Evolutionary conservation across 2,888 invertebrate species (phyloP).

Genomic region (Leuctra nigra): DNA sequence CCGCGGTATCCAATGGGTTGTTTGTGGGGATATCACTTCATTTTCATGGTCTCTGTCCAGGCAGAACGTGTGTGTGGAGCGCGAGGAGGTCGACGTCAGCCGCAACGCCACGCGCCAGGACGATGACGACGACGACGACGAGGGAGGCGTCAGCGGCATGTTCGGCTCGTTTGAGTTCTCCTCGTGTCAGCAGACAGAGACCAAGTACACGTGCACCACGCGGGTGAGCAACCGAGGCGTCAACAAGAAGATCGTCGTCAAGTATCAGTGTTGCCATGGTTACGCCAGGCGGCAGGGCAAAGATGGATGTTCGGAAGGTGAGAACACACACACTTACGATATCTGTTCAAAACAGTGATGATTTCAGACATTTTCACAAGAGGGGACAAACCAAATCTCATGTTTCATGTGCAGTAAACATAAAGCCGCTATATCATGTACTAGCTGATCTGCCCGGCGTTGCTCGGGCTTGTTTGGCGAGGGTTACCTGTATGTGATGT

Average conservation of each 20-base stretch:
- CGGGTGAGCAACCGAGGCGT: constrained; percentile 51
- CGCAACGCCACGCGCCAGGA: constrained; percentile 39
- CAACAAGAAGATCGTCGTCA: constrained; percentile 53
- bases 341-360: too few species aligned
- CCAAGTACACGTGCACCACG: constrained; percentile 48
- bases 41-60: constrained; percentile 42
- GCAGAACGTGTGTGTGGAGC: constrained; percentile 56
- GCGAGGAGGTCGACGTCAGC: constrained; percentile 43
- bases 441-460: too few species aligned
- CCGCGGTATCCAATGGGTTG: too few species aligned
- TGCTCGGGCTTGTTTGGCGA: too few species aligned
- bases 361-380: too few species aligned
- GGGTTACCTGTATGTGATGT: too few species aligned
- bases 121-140: constrained; percentile 39
- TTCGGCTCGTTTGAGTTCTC: constrained; percentile 44
- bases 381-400: too few species aligned
- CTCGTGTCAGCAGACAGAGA: constrained; percentile 43
- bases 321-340: constrained; percentile 13
- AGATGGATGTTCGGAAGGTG: constrained; percentile 43
- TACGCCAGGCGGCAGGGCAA: constrained; percentile 43
- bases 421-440: too few species aligned
- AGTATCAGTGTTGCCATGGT: constrained; percentile 63
- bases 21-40: too few species aligned
- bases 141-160: constrained; percentile 35
- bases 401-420: too few species aligned